These are phyloP conservation scores for Macropodus opercularis DNA, from an alignment of 2,797 vertebrate genomes.

Conservation along the genomic window DNA sequence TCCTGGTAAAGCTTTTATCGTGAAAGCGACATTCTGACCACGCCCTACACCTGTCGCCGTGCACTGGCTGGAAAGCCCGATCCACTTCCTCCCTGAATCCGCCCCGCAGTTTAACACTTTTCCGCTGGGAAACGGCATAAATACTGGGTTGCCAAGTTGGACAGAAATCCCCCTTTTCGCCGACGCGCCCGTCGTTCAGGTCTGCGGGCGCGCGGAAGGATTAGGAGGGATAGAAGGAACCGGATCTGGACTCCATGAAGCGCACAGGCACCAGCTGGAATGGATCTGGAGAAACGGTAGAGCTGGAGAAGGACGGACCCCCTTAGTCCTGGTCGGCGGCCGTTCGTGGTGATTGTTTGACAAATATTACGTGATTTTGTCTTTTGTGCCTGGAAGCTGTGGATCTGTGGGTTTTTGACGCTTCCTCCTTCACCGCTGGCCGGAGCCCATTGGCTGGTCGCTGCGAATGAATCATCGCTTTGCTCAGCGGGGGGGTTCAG, in stretches of 20 bases:
- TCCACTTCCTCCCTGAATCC: neutral
- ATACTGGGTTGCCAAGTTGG: conserved; percentile 60
- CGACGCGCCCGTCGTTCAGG: fast-evolving
- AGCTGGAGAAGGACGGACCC: neutral
- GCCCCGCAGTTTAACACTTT: conserved; percentile 25
- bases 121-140: neutral
- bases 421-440: conserved; percentile 41
- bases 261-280: conserved; percentile 20
- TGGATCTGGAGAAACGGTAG: conserved; percentile 17
- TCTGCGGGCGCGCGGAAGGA: neutral
- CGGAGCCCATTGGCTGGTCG: conserved; percentile 63
- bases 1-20: too few relatives aligned
- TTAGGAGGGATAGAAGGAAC: neutral
- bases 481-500: conserved; percentile 17
- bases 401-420: neutral
- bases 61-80: conserved; percentile 14
- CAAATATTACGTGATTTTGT: neutral
- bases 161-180: conserved; percentile 4
- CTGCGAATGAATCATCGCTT: conserved; percentile 75
- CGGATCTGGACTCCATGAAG: conserved; percentile 35
- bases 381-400: neutral
- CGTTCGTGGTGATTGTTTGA: neutral
- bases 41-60: conserved; percentile 38
- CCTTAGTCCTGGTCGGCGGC: neutral
- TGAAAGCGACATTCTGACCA: too few relatives aligned